Evolutionary conservation across 2,113 vertebrate genomes (phyloP).

Genomic region (Gavialis gangeticus): DNA sequence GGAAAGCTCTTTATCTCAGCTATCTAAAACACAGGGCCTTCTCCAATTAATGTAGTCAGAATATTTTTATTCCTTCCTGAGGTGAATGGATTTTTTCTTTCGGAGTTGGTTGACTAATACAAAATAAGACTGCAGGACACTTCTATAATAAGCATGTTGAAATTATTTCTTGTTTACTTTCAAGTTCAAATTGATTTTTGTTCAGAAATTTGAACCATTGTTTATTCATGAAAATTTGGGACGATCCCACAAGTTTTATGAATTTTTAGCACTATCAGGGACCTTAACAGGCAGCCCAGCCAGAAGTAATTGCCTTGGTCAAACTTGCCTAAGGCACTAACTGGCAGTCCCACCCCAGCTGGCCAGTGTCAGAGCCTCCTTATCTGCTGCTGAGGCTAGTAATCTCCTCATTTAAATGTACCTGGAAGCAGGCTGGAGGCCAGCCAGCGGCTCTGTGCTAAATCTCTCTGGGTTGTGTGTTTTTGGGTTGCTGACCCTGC

Average conservation of each 20-base stretch:
- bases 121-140: background rate
- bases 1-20: background rate
- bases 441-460: too few species aligned
- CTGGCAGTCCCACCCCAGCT: too few species aligned
- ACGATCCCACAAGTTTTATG: background rate
- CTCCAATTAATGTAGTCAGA: background rate
- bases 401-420: too few species aligned
- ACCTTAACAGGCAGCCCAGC: background rate
- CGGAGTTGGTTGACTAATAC: background rate
- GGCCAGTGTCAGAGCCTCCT: too few species aligned
- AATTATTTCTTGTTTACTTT: background rate
- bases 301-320: too few species aligned
- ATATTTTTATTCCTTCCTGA: background rate
- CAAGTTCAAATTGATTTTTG: background rate
- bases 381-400: too few species aligned
- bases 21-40: background rate
- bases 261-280: background rate
- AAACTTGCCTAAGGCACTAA: too few species aligned
- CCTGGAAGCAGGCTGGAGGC: too few species aligned
- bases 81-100: background rate
- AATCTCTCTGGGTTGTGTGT: too few species aligned
- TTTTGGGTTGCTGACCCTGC: too few species aligned
- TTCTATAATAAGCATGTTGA: background rate
- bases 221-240: background rate
- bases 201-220: background rate